Base-by-base conservation (phyloP, 2,797 vertebrate genomes). In the Siniperca scherzeri region DNA sequence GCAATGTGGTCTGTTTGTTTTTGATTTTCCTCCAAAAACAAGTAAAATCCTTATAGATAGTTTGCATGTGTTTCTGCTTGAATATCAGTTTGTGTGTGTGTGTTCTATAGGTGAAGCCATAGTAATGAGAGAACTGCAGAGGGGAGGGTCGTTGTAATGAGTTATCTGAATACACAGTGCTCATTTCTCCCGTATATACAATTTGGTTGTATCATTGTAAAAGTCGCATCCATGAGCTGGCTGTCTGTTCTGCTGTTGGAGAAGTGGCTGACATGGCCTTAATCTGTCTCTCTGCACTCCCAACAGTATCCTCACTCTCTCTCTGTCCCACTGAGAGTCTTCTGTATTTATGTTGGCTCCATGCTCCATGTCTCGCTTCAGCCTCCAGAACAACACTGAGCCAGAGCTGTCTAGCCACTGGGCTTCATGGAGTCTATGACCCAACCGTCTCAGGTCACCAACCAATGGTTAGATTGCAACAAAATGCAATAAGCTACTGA, bases 181-280 rank as follows among this genome's bases (percentile, higher is more conserved):
- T 84, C 67, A 62, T 89, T 86, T 83, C 80, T 86, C 57, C 59
- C 82, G 25, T 61, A 71, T 61, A 86, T 72, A 86, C 87, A 91
- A 85, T 93, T 91, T 90, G 76, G 70, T 71, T 92, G 78, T 82
- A 91, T 93, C 87, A 92, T 90, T 89, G 82, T 93, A 82, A 93
- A 92, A 90, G 91, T 93, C 88, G 84, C 82, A 89, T 94, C 87
- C 81, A 80, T 79, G 91, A 88, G 88, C 87, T 85, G 86, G 87
- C 92, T 92, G 93, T 94, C 94, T 90, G 85, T 84, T 92, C 84
- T 62, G 87, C 77, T 87, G 90, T 68, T 60, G 75, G 56, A 85
- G 87, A 80, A 74, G 89, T 70, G 86, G 86, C 82, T 93, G 89
- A 94, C 91, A 90, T 93, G 92, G 69, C 91, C 93, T 91, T 93